Evolutionary conservation across 2,888 invertebrate species (phyloP).

Genomic region (Trichacis sp.): DNA sequence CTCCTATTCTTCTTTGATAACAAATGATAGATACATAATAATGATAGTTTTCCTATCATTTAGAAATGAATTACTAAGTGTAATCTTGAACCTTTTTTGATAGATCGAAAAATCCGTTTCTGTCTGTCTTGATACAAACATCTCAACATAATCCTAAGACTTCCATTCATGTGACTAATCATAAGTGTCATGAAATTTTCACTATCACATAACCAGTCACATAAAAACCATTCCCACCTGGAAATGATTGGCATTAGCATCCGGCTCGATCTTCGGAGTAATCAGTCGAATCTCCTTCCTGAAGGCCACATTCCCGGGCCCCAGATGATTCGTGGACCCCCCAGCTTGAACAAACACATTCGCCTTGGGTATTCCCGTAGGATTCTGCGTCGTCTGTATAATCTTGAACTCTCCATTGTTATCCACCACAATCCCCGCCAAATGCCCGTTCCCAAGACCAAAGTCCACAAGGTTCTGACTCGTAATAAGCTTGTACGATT

Average conservation of each 20-base stretch:
- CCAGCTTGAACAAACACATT: constrained; percentile 64
- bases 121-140: too few species aligned
- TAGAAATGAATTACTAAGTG: too few species aligned
- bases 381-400: constrained; percentile 69
- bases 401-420: constrained; percentile 75
- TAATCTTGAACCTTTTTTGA: too few species aligned
- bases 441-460: constrained; percentile 70
- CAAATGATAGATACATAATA: too few species aligned
- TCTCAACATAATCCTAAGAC: too few species aligned
- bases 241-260: constrained; percentile 50
- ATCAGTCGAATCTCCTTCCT: constrained; percentile 62
- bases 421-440: constrained; percentile 74
- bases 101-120: too few species aligned
- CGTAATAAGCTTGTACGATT: constrained; percentile 72
- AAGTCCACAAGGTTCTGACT: constrained; percentile 72
- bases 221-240: too few species aligned
- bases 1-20: too few species aligned
- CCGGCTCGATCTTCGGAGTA: constrained; percentile 57
- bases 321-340: constrained; percentile 50
- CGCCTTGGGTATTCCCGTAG: constrained; percentile 67
- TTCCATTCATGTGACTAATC: too few species aligned
- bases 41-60: too few species aligned
- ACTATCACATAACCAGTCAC: too few species aligned
- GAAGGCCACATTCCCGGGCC: constrained; percentile 60
- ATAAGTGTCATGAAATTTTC: too few species aligned